phyloP scores from a whole-genome alignment of 2,888 invertebrate species.

The Ectropis crepuscularia region DNA sequence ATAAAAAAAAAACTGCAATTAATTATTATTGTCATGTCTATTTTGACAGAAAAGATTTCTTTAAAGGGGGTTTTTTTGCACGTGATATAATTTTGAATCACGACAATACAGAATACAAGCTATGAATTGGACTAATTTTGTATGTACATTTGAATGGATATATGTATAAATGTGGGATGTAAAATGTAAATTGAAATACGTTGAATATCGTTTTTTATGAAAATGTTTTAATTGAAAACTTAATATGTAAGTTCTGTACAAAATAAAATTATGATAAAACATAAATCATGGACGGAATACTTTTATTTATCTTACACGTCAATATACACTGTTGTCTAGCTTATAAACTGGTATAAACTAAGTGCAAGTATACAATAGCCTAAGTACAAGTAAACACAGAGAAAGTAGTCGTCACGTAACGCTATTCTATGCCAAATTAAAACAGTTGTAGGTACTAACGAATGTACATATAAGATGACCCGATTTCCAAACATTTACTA shows the following conservation, averaged over 20 bases:
- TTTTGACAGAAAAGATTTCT: too few species aligned
- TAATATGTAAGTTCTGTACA: slow-evolving; percentile 28
- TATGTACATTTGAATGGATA: slow-evolving; percentile 5
- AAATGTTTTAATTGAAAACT: slow-evolving; percentile 22
- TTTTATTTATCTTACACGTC: slow-evolving; percentile 16
- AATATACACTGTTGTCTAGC: not conserved
- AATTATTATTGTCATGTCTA: too few species aligned
- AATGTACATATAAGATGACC: too few species aligned
- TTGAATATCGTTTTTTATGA: slow-evolving; percentile 2
- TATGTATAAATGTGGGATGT: not conserved
- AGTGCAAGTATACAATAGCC: too few species aligned
- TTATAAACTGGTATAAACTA: not conserved
- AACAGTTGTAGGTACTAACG: too few species aligned
- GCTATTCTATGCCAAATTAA: too few species aligned
- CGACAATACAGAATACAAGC: not conserved
- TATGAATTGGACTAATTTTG: slow-evolving; percentile 11
- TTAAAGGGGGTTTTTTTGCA: too few species aligned
- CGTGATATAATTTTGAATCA: too few species aligned
- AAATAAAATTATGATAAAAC: slow-evolving; percentile 14
- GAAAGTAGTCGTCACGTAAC: too few species aligned
- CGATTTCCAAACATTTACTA: too few species aligned
- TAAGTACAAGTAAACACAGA: too few species aligned
- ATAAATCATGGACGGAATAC: slow-evolving; percentile 37
- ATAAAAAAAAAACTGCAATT: too few species aligned
- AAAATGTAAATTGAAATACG: slow-evolving; percentile 6